Evolutionary conservation across 2,113 vertebrate species (phyloP), one percentile per base, ranked within the genome.

Genomic region (Chaenogobius annularis): DNA sequence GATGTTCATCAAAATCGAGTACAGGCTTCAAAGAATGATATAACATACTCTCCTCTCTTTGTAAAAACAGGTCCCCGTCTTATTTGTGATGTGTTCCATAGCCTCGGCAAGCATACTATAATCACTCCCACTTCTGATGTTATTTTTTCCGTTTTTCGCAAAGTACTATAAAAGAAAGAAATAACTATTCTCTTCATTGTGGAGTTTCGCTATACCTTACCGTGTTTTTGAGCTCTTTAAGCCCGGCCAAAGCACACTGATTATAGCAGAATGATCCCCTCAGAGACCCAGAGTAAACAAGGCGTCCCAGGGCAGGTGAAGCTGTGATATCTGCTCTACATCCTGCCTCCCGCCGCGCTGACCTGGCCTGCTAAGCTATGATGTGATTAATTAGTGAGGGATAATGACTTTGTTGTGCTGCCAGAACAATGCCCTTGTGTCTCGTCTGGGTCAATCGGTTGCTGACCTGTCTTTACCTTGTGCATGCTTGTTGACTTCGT

Each of bases 341-440:
- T 55, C 31, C 77, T 69, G 50, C 50, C 19, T 72, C 68, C 62
- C 62, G 58, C 43, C 43, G 75, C 61, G 48, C 55, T 83, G 72
- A 85, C 75, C 80, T 76, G 62, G 69, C 11, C 50, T 3, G 73
- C 37, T 31, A 68, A 67, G 14, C 35, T 72, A 20, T 80, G 78
- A 81, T 78, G 71, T 63, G 72, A 82, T 82, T 88, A 79, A 89
- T 87, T 75, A 83, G 70, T 40, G 74, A 26, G 71, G 75, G 69
- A 82, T 87, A 82, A 88, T 84, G 61, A 81, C 74, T 80, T 70
- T 84, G 77, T 77, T 77, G 78, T 75, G 77, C n/a, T 78, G 80
- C 68, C 64, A 77, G 73, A 78, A 77, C 68, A 68, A 72, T 78
- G 74, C 56, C 76, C 81, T 83, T 14, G 22, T 47, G 66, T 59